A percentile compares a stretch with the other conserved stretches of the same genome.
These are phyloP conservation scores for Myotis lucifugus DNA, from an alignment of 2,113 vertebrate species.

Conservation along the genomic window DNA sequence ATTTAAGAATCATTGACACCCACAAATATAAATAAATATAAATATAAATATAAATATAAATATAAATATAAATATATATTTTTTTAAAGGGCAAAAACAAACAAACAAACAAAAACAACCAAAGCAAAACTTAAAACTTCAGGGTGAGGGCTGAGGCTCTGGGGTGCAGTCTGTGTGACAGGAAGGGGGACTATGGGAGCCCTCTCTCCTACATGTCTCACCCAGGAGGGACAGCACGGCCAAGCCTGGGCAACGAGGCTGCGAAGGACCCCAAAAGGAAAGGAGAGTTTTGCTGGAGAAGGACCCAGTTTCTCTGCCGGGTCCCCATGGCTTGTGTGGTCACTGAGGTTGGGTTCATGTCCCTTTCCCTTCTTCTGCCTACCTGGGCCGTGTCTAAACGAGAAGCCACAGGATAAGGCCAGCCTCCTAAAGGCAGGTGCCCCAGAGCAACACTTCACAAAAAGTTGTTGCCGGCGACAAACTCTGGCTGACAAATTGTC, in stretches of 20 bases:
- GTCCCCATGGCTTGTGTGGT: slow-evolving; percentile 38
- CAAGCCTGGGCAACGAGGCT: too few relatives aligned
- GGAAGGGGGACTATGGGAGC: background rate
- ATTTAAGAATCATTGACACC: background rate
- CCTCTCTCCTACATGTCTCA: background rate
- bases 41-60: too few relatives aligned
- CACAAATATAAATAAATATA: background rate
- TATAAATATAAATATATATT: too few relatives aligned
- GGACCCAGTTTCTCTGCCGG: background rate
- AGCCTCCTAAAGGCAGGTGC: slow-evolving; percentile 81
- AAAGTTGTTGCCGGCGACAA: slow-evolving; percentile 83
- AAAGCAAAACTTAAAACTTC: background rate
- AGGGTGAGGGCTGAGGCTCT: too few relatives aligned
- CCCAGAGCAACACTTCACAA: slow-evolving; percentile 80
- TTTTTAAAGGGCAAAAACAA: too few relatives aligned
- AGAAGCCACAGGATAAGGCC: slow-evolving; percentile 75
- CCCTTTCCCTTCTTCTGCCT: slow-evolving; percentile 56
- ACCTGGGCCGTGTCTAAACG: slow-evolving; percentile 3
- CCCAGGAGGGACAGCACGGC: background rate
- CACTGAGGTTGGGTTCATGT: slow-evolving; percentile 37
- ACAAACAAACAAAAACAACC: background rate
- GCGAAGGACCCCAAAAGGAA: background rate
- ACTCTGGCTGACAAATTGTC: slow-evolving; percentile 87
- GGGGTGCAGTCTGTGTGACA: too few relatives aligned
- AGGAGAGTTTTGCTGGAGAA: background rate